These are phyloP conservation scores for Actinemys pallida DNA, from an alignment of 2,113 vertebrate species.

Conservation along the genomic window DNA sequence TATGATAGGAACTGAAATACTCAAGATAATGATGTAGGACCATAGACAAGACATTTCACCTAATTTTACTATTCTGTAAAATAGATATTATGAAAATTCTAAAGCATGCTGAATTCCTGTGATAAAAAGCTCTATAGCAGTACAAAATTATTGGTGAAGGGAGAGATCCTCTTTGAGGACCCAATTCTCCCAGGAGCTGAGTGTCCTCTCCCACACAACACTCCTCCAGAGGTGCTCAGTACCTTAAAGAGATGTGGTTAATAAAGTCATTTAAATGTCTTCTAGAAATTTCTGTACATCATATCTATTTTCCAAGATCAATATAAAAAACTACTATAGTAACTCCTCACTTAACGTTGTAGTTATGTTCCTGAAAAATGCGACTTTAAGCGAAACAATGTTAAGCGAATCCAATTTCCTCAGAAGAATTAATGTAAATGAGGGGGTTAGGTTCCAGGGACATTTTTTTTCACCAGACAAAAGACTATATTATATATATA, in stretches of 20 bases:
- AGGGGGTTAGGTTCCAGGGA: too few species aligned
- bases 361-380: too few species aligned
- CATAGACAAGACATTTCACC: not conserved
- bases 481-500: too few species aligned
- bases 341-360: too few species aligned
- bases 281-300: not conserved
- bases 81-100: not conserved
- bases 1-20: too few species aligned
- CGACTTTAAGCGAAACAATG: too few species aligned
- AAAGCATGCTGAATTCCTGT: not conserved
- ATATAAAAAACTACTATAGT: not conserved
- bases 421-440: too few species aligned
- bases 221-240: not conserved
- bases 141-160: not conserved
- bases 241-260: not conserved
- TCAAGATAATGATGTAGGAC: not conserved
- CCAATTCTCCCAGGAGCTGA: not conserved
- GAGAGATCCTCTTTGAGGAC: not conserved
- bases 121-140: not conserved
- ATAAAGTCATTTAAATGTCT: not conserved
- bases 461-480: too few species aligned
- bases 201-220: not conserved
- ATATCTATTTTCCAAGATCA: not conserved
- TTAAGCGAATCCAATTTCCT: too few species aligned
- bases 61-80: not conserved